Conservation (phyloP, 2,888 invertebrate genomes). For the Leptothorax acervorum region DNA sequence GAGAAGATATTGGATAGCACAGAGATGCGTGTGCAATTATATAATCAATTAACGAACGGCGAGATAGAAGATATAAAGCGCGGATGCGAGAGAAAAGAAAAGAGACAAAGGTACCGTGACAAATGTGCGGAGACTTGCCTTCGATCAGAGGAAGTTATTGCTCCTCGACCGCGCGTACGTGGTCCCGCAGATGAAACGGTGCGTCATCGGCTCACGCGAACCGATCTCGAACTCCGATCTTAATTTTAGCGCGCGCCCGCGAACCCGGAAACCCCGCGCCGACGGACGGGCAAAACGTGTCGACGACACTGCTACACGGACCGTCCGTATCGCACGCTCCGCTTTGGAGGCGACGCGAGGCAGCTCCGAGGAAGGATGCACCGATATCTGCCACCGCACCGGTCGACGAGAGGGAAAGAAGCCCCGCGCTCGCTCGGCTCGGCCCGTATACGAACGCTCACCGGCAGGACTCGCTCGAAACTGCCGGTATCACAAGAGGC, state of each 20-base stretch:
- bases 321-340: conserved; percentile 22
- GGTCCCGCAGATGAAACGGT: not conserved
- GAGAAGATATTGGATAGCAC: not conserved
- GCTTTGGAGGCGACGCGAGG: conserved; percentile 16
- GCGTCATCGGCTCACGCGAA: conserved; percentile 23
- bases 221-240: conserved; percentile 1
- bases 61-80: not conserved
- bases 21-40: not conserved
- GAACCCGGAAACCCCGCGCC: conserved; percentile 36
- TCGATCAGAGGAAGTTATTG: conserved; percentile 25
- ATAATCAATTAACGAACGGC: not conserved
- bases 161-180: conserved; percentile 22
- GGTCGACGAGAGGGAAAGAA: conserved; percentile 45
- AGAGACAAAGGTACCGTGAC: not conserved
- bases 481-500: conserved; percentile 64
- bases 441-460: conserved; percentile 54
- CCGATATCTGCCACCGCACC: conserved; percentile 37
- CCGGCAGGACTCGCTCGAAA: conserved; percentile 73
- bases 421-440: conserved; percentile 42
- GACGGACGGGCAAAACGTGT: conserved; percentile 51
- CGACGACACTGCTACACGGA: not conserved
- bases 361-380: conserved; percentile 6
- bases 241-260: conserved; percentile 6
- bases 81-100: too few species aligned
- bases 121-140: conserved; percentile 10